Evolutionary conservation across 1,140 invertebrate genomes (phyloP).

Genomic region (Cepaea nemoralis): DNA sequence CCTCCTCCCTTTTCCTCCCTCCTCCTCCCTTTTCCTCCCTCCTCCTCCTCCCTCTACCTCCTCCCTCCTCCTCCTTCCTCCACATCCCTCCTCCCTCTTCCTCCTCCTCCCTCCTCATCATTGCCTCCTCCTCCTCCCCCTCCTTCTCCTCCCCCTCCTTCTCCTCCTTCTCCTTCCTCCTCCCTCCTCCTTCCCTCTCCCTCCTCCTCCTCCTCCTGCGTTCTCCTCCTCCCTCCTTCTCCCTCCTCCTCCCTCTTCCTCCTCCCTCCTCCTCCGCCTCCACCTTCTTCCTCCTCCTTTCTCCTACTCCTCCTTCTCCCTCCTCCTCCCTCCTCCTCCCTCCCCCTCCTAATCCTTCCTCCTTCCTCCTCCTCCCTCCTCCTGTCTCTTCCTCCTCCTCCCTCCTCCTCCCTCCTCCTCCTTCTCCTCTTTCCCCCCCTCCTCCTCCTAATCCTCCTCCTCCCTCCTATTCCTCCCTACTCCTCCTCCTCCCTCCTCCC

Average conservation of each 20-base stretch:
- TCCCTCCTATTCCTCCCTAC: no score
- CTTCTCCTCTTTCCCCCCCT: no score
- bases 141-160: background rate
- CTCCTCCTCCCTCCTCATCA: no score
- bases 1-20: background rate
- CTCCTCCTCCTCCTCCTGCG: background rate
- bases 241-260: slow-evolving; percentile 4
- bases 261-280: no score
- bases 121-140: background rate
- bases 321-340: background rate
- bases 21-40: background rate
- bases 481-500: no score
- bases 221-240: background rate
- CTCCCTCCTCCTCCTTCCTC: background rate
- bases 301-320: background rate
- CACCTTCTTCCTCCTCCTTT: no score
- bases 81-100: no score
- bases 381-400: no score
- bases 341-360: no score
- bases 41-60: slow-evolving; percentile 14
- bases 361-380: no score
- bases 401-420: no score
- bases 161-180: background rate
- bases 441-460: no score
- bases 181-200: background rate